Evolutionary conservation across 2,797 vertebrate species (phyloP).

Genomic region (Spondyliosoma cantharus): DNA sequence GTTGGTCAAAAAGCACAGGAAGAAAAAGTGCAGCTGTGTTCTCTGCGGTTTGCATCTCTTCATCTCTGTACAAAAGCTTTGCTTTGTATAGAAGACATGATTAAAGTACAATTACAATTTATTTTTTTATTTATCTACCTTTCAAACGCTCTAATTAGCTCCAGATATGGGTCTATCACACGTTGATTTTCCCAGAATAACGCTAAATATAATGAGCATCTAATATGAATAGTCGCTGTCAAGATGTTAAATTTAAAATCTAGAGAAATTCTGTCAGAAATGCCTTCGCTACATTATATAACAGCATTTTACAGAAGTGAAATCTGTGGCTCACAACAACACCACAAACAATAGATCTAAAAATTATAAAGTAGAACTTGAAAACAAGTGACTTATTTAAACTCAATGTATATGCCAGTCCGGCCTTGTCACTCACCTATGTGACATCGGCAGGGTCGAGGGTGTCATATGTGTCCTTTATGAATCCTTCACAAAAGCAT

Average conservation of each 20-base stretch:
- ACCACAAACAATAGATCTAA: no score
- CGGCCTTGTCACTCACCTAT: no score
- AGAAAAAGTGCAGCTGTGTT: constrained; percentile 40
- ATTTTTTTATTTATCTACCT: neutral
- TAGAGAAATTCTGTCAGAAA: neutral
- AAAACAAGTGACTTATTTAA: no score
- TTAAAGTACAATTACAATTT: neutral
- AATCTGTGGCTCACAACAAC: neutral
- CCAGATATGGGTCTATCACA: neutral
- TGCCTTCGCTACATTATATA: neutral
- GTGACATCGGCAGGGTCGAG: no score
- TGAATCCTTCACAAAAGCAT: no score
- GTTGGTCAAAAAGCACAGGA: constrained; percentile 36
- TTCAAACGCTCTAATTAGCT: neutral
- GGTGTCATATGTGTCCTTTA: no score
- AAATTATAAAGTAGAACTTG: no score
- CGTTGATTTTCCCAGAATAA: neutral
- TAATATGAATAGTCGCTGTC: neutral
- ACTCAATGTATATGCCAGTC: no score
- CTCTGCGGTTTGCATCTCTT: constrained; percentile 25
- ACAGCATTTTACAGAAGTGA: neutral
- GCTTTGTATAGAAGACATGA: neutral
- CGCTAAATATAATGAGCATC: neutral
- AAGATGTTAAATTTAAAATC: neutral
- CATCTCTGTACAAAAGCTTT: constrained; percentile 3